Conservation (phyloP, 1,140 invertebrate genomes). For the Telenomus remus region DNA sequence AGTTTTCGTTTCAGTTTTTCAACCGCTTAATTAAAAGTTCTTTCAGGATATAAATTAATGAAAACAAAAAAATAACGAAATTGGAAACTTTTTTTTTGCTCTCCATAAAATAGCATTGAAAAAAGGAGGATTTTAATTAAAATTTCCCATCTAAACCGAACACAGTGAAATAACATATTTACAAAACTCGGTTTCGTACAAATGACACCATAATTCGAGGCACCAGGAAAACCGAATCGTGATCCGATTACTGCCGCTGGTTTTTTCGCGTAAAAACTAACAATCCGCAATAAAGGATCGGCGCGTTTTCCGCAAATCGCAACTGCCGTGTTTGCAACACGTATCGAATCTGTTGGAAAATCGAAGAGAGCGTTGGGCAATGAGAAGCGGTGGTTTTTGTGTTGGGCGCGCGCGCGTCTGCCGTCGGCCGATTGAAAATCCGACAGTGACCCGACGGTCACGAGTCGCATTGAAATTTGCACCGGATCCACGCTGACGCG, state of each 20-base stretch:
- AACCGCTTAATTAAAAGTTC: too few species aligned
- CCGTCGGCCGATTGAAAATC: conserved; percentile 26
- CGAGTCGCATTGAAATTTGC: conserved; percentile 40
- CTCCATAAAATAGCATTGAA: too few species aligned
- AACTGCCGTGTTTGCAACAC: conserved; percentile 21
- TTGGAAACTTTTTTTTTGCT: too few species aligned
- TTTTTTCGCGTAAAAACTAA: conserved; percentile 16
- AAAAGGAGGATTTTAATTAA: too few species aligned
- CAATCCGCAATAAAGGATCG: conserved; percentile 28
- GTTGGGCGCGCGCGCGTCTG: conserved; percentile 21
- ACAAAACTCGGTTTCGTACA: too few species aligned
- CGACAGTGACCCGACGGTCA: conserved; percentile 28
- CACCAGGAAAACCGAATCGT: conserved; percentile 1
- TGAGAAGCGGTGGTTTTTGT: conserved; percentile 17
- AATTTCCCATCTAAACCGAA: too few species aligned
- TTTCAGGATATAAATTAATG: too few species aligned
- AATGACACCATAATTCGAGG: background rate
- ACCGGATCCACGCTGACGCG: conserved; percentile 27
- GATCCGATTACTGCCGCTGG: conserved; percentile 13
- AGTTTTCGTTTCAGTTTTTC: too few species aligned
- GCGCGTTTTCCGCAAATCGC: conserved; percentile 32
- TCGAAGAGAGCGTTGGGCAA: conserved; percentile 31
- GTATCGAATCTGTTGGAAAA: conserved; percentile 29
- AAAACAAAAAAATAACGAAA: too few species aligned
- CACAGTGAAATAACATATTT: too few species aligned